A percentile compares a stretch with the other conserved stretches of the same genome.
Conservation (phyloP, 2,797 vertebrate genomes). For the Falco novaeseelandiae region DNA sequence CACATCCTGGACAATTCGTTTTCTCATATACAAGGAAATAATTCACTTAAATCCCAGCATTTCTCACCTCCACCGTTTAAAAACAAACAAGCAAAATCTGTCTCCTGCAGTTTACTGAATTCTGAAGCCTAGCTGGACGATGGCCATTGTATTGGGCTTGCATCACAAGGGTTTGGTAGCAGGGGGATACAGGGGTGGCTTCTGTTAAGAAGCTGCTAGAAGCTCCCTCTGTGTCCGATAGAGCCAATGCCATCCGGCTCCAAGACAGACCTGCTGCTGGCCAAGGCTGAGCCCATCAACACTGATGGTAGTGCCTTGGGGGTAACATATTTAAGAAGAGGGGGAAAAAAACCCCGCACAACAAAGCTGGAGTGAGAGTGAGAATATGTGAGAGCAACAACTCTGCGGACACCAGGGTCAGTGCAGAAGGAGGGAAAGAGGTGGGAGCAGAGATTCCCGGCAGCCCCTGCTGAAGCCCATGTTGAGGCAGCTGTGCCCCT, state of each 20-base stretch:
- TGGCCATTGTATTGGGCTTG: neutral
- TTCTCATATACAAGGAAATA: neutral
- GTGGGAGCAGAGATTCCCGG: no score
- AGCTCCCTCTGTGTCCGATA: no score
- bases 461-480: no score
- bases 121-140: neutral
- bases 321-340: neutral
- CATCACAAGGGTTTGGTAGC: neutral
- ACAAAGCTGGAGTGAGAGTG: neutral
- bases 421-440: neutral
- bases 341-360: neutral
- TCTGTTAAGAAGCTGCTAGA: no score
- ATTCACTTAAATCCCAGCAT: neutral
- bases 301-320: neutral
- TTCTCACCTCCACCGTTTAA: neutral
- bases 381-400: neutral
- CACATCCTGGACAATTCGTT: neutral
- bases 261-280: neutral
- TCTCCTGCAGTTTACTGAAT: neutral
- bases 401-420: neutral
- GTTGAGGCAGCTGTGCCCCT: no score
- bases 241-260: neutral
- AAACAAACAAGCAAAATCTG: neutral
- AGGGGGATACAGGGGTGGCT: no score
- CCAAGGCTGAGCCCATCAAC: neutral